Evolutionary conservation across 1,140 invertebrate genomes (phyloP), one percentile per base, ranked within the genome.

Genomic region (Phocides pigmalion): DNA sequence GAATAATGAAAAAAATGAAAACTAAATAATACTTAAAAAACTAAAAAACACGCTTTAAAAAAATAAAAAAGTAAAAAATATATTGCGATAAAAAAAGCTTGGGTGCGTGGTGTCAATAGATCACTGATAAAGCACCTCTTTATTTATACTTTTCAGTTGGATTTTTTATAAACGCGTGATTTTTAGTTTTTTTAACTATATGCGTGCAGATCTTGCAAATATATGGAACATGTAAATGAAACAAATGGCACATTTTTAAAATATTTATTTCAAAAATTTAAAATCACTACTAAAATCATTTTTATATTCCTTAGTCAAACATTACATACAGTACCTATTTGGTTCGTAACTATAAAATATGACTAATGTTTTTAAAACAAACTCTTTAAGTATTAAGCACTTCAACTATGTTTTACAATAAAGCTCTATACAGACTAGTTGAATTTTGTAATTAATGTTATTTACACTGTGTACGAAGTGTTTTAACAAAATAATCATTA

Each of bases 311-410:
- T 70, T 79, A 72, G 61, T 47, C 69, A 76, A 81, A 77, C 73
- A 72, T 75, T 81, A 74, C 69, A 64, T 68, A 75, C 70, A 72
- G 49, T 74, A 66, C 73, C 72, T 79, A 79, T 82, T 79, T 79
- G 67, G 70, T 81, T 80, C 72, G 61, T 68, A 76, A 67, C 68
- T 82, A 78, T 85, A 37, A 20, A 15, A 74, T 77, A 84, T 75
- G 81, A 68, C 79, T 77, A 76, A 74, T 85, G 81, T 88, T 85
- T 82, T 78, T 64, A 58, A 82, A 87, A 87, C 81, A 86, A 82
- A 70, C 53, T 77, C 58, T 75, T 63, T 74, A 72, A 62, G 68
- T 64, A 70, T 74, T 70, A 80, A 76, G 76, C 74, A 73, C 67
- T 77, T 20, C 71, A 77, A 77, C 28, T 35, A 51, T 9, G 59